Conservation (phyloP, 2,888 invertebrate genomes). For the Lasioglossum morio region DNA sequence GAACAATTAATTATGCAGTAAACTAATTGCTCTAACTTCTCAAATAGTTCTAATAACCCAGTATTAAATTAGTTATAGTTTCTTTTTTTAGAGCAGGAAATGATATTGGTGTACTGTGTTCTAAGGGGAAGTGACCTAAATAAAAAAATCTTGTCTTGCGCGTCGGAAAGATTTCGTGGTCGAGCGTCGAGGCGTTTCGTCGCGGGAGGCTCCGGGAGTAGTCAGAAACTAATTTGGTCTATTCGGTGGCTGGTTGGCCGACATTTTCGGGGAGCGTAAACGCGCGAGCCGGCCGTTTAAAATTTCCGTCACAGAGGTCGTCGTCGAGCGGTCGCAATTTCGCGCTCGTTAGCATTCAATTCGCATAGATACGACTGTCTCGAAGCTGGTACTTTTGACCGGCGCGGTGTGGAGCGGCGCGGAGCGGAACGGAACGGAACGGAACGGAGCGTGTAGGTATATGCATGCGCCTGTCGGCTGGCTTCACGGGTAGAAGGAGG, state of each 20-base stretch:
- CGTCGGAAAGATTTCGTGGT: not conserved
- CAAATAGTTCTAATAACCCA: too few relatives aligned
- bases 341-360: slow-evolving; percentile 61
- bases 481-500: slow-evolving; percentile 27
- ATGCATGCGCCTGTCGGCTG: slow-evolving; percentile 20
- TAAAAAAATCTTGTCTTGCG: not conserved
- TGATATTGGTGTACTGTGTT: not conserved
- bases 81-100: too few relatives aligned
- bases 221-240: slow-evolving; percentile 14
- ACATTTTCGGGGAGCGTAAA: slow-evolving; percentile 27
- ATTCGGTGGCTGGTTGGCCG: slow-evolving; percentile 5
- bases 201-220: not conserved
- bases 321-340: slow-evolving; percentile 29
- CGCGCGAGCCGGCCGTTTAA: slow-evolving; percentile 16
- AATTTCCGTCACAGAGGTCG: slow-evolving; percentile 31
- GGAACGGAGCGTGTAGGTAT: slow-evolving; percentile 6
- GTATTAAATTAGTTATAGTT: too few relatives aligned
- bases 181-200: not conserved
- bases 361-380: slow-evolving; percentile 50
- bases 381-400: slow-evolving; percentile 48
- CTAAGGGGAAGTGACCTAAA: not conserved
- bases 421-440: not conserved
- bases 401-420: not conserved
- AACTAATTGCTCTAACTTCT: too few relatives aligned
- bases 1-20: too few relatives aligned